Base-by-base conservation (phyloP, 1,140 invertebrate species). In the Oppia nitens region DNA sequence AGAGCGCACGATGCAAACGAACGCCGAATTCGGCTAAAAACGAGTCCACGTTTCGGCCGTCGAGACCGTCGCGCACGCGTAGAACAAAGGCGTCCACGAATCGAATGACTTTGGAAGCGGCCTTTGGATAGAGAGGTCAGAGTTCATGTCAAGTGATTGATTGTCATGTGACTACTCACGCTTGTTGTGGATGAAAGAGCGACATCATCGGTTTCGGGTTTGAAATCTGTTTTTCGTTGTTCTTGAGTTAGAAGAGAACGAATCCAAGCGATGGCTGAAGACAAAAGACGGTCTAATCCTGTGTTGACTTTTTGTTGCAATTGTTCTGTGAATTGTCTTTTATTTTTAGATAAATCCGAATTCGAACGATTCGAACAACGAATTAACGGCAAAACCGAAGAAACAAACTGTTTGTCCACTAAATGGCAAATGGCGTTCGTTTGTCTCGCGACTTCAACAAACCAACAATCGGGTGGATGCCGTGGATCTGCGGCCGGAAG, bases 171-270 rank as follows among this genome's bases (percentile, higher is more conserved):
- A 54, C 9, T 20, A 67, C 68, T 68, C 68, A 76, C 75, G 21
- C 69, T 50, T 25, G 71, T 70, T 17, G 65, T 64, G 40, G 58
- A 60, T 47, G 65, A 32, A 70, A 70, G 55, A 66, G 64, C 67
- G 9, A 64, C 68, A 62, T 73, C 71, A 60, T 74, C 72, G 77
- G 83, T 71, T 57, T 98, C 94, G 0, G 92, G 90, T 68, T 88
- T 94, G 66, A 94, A 98, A 71, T 98, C 94, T 1, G 83, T 85
- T 70, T 95, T 95, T 69, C 89, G 90, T 73, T 98, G 94, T 70
- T 98, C 92, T 3, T 79, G 82, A 71, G 90, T 83, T 1, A 98
- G 75, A 67, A 93, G 84, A 51, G 88, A 76, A 73, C 86, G 87
- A 0, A 95, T 83, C 86, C 91, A 98, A 21, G 84, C 84, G 59